phyloP scores from a whole-genome alignment of 2,113 vertebrate species.

The Corynorhinus townsendii region DNA sequence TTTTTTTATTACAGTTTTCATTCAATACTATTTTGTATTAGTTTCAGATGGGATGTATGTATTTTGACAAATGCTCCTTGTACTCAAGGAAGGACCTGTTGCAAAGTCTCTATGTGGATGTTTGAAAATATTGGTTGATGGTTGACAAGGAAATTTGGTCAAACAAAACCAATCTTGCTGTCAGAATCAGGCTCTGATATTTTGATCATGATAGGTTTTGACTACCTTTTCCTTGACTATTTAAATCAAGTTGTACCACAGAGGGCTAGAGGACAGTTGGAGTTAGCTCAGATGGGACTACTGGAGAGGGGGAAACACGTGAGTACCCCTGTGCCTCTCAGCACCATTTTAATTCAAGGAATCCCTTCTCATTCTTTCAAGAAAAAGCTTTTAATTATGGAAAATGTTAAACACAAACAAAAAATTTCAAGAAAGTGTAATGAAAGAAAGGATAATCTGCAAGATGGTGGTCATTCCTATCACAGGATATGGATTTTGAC shows the following conservation, averaged over 20 bases:
- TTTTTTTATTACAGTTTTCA: background rate
- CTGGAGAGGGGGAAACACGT: background rate
- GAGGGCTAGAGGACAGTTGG: background rate
- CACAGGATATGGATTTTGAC: background rate
- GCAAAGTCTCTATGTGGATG: background rate
- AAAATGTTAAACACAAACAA: background rate
- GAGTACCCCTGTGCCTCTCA: background rate
- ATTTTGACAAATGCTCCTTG: background rate
- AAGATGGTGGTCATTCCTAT: fast-evolving
- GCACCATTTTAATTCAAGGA: background rate
- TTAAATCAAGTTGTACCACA: background rate
- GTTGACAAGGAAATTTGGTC: background rate
- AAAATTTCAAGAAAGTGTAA: background rate
- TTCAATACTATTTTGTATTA: background rate
- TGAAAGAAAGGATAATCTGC: background rate
- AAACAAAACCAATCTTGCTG: background rate
- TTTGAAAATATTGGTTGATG: background rate
- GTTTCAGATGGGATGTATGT: background rate
- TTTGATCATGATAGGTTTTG: background rate
- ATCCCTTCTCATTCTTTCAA: background rate
- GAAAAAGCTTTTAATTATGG: background rate
- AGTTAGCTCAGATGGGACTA: background rate
- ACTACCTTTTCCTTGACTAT: background rate
- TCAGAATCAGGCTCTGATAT: background rate
- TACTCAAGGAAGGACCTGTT: background rate